Evolutionary conservation across 2,113 vertebrate species (phyloP).

Genomic region (Entomyzon cyanotis): DNA sequence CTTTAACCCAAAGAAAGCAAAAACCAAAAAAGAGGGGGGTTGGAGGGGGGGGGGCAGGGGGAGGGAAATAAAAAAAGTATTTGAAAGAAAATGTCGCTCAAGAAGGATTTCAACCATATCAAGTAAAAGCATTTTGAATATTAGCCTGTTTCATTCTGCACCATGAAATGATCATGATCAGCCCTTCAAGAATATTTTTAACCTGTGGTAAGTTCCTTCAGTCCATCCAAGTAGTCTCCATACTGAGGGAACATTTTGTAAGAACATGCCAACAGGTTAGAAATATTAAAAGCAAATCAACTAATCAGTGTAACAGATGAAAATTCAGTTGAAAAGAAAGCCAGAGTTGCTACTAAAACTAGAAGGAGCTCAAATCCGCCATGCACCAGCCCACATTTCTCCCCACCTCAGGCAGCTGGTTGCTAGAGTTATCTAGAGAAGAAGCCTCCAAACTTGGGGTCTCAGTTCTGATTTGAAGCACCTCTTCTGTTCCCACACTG

Average conservation of each 20-base stretch:
- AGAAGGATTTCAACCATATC: constrained; percentile 60
- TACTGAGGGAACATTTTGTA: not conserved
- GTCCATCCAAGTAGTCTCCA: not conserved
- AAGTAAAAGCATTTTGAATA: constrained; percentile 54
- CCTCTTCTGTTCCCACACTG: constrained; percentile 86
- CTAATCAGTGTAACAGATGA: constrained; percentile 64
- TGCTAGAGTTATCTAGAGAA: constrained; percentile 93
- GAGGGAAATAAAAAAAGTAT: constrained; percentile 34
- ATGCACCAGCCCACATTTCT: constrained; percentile 86
- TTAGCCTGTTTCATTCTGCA: constrained; percentile 55
- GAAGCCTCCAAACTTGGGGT: constrained; percentile 88
- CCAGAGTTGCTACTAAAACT: constrained; percentile 58
- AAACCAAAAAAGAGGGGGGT: not conserved
- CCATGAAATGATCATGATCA: constrained; percentile 62
- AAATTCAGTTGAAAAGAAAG: constrained; percentile 66
- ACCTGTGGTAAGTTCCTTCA: constrained; percentile 70
- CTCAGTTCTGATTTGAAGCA: constrained; percentile 83
- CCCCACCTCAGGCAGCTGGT: constrained; percentile 99
- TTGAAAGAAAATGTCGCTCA: constrained; percentile 54
- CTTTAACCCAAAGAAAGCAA: constrained; percentile 73
- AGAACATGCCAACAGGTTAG: constrained; percentile 76
- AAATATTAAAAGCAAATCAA: constrained; percentile 78
- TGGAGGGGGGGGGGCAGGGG: no score
- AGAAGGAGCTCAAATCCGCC: constrained; percentile 85
- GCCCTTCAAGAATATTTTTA: constrained; percentile 76